A percentile compares a stretch with the other conserved stretches of the same genome.
Conservation (phyloP, 2,888 invertebrate species). For the Mesorhabditis spiculigera region DNA sequence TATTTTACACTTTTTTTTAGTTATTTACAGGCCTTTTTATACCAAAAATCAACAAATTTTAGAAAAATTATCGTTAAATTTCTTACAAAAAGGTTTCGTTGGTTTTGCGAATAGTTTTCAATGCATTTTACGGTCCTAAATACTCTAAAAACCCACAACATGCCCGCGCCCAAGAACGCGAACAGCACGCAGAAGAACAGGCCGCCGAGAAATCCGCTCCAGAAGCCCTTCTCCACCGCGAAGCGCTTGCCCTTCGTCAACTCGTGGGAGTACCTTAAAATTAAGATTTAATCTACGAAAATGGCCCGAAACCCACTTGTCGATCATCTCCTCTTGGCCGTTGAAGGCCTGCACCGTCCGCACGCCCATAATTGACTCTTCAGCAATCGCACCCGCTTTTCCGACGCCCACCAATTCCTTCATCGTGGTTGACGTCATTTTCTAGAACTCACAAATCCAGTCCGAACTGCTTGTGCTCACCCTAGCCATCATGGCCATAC, state of each 20-base stretch:
- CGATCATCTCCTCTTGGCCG: conserved; percentile 42
- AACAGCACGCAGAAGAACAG: conserved; percentile 46
- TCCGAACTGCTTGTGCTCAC: conserved; percentile 14
- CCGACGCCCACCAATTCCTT: conserved; percentile 33
- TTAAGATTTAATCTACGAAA: not conserved
- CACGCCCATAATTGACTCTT: conserved; percentile 44
- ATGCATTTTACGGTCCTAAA: not conserved
- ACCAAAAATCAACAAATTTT: too few species aligned
- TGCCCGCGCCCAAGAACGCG: conserved; percentile 39
- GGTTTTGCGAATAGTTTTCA: too few species aligned
- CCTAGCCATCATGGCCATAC: conserved; percentile 45
- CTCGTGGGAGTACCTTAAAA: conserved; percentile 25
- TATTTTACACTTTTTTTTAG: not conserved
- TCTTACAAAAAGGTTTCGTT: too few species aligned
- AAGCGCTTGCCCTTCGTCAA: conserved; percentile 33
- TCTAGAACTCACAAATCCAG: conserved; percentile 21
- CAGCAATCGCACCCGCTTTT: conserved; percentile 46
- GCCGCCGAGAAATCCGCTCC: conserved; percentile 46
- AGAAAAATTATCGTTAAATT: too few species aligned
- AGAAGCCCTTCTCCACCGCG: conserved; percentile 44
- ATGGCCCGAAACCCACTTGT: conserved; percentile 17
- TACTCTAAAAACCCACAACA: conserved; percentile 20
- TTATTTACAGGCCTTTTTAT: not conserved
- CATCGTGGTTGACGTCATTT: conserved; percentile 34
- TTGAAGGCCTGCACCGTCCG: conserved; percentile 48